phyloP scores from a whole-genome alignment of 2,113 vertebrate species.

The Trichomycterus rosablanca region DNA sequence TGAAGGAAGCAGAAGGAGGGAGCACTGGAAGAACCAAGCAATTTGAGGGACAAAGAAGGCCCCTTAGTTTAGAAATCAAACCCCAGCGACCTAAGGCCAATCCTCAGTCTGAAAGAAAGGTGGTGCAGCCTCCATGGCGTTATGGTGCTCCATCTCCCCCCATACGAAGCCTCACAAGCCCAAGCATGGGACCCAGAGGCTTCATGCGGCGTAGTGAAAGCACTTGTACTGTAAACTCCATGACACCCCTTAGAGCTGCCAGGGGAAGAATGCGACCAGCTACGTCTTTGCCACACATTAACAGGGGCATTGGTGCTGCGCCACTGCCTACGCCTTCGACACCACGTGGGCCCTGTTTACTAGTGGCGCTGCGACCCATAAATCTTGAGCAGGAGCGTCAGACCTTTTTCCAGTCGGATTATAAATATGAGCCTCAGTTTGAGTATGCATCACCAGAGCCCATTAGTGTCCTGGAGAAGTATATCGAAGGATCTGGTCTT shows the following conservation, averaged over 20 bases:
- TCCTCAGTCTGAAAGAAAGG: conserved; percentile 42
- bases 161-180: conserved; percentile 61
- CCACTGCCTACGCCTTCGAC: conserved; percentile 27
- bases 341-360: conserved; percentile 71
- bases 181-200: conserved; percentile 55
- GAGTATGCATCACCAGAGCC: conserved; percentile 80
- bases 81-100: conserved; percentile 43
- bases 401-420: conserved; percentile 81
- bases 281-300: conserved; percentile 83
- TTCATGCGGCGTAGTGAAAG: conserved; percentile 77
- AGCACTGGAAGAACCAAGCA: conserved; percentile 8
- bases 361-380: conserved; percentile 82
- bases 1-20: conserved; percentile 24
- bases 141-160: conserved; percentile 61
- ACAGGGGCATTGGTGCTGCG: conserved; percentile 53
- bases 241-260: conserved; percentile 21
- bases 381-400: conserved; percentile 83
- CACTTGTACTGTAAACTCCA: conserved; percentile 65
- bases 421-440: conserved; percentile 89
- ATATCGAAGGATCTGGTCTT: conserved; percentile 79
- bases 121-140: conserved; percentile 65
- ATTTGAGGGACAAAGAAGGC: conserved; percentile 31
- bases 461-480: conserved; percentile 80
- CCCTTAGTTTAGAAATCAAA: conserved; percentile 57
- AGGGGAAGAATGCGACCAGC: conserved; percentile 68